Percentiles rank a stretch among this genome's conserved stretches.
Evolutionary conservation across 1,140 invertebrate species (phyloP).

Genomic region (Drosophila tristis): DNA sequence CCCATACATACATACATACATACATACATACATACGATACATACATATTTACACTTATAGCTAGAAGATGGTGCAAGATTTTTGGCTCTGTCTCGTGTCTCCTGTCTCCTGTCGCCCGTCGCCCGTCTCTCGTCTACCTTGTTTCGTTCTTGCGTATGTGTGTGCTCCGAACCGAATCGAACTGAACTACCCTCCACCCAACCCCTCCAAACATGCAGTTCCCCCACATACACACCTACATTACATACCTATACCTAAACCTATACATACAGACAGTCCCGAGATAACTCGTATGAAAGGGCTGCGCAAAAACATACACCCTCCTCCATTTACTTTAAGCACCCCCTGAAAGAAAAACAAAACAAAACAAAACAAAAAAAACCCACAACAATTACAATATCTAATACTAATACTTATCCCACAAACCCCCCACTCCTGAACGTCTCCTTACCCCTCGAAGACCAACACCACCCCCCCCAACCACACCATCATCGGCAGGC

Average conservation of each 20-base stretch:
- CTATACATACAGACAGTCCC: too few species aligned
- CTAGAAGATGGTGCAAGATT: slow-evolving; percentile 4
- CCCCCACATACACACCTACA: neutral
- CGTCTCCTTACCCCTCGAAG: neutral
- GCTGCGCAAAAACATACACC: too few species aligned
- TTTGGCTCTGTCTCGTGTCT: neutral
- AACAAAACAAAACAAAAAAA: slow-evolving; percentile 16
- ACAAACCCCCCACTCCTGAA: slow-evolving; percentile 1
- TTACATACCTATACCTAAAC: too few species aligned
- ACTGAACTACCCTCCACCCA: slow-evolving; percentile 17
- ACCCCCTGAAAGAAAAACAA: slow-evolving; percentile 10
- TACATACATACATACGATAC: too few species aligned
- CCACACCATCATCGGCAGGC: neutral
- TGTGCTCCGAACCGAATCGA: slow-evolving; percentile 33
- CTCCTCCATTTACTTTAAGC: slow-evolving; percentile 17
- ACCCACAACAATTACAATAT: slow-evolving; percentile 32
- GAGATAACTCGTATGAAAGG: too few species aligned
- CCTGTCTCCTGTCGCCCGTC: too few species aligned
- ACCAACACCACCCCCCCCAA: neutral
- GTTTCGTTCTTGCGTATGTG: slow-evolving; percentile 15
- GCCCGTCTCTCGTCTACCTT: neutral
- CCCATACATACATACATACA: neutral
- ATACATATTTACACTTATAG: too few species aligned
- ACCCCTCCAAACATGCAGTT: neutral
- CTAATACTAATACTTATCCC: slow-evolving; percentile 53